Evolutionary conservation across 2,113 vertebrate genomes (phyloP), one percentile per base, ranked within the genome.

Genomic region (Rhinichthys klamathensis): DNA sequence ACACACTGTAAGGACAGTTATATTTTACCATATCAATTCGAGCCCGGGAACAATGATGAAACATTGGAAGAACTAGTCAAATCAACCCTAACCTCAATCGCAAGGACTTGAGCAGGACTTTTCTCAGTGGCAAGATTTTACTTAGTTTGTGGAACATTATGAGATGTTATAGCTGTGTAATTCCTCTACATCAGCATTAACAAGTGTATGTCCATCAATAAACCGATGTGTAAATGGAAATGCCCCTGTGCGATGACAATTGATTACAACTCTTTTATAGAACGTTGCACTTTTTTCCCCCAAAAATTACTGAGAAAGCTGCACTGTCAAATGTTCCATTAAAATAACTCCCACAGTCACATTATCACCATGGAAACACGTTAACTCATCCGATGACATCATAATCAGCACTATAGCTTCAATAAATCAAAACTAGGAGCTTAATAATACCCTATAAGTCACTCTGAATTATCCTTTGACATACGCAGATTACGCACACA

Each of bases 331-430:
- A 80, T 30, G 25, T 63, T 63, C 58, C 58, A 46, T 80, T 44
- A 80, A 44, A 12, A 10, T 2, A 63, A 63, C 38, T 80, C 58
- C 38, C 78, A 46, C 9, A 79, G 35, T 58, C 30, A 32, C 46
- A 76, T 11, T 16, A 41, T 41, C 21, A 18, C 56, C 23, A 41
- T 79, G 32, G 23, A 79, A 38, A 79, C 56, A 44, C 0, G 23
- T 41, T 32, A 41, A 41, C 54, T 38, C 54, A 60, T 41, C 5
- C 56, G 13, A 61, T 44, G 76, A 61, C 76, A 79, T 44, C 35
- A 44, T 60, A 79, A 79, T 41, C 76, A 61, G 23, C 56, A 79
- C 54, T 44, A 73, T 41, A 80, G 78, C 58, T 63, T 63, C 8
- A 30, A 18, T 61, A 80, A 80, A 63, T 80, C 35, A 63, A 63